Evolutionary conservation across 2,113 vertebrate species (phyloP).

Genomic region (Lepus americanus): DNA sequence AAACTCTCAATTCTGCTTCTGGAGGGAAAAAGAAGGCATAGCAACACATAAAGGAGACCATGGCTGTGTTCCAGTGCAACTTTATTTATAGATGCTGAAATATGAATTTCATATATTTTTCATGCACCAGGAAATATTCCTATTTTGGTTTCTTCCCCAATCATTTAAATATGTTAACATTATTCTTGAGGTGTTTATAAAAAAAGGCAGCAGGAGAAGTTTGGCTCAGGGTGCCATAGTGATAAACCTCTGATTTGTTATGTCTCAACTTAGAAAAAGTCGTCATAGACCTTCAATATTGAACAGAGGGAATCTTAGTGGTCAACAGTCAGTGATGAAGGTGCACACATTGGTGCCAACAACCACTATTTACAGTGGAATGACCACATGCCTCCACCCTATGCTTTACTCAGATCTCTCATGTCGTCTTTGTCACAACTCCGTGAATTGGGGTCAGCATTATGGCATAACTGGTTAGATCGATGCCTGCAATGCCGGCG

Average conservation of each 20-base stretch:
- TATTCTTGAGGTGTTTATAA: not conserved
- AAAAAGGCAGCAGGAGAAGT: not conserved
- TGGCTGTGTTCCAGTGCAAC: not conserved
- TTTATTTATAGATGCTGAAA: not conserved
- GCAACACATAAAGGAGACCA: not conserved
- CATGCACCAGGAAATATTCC: not conserved
- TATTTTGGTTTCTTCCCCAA: not conserved
- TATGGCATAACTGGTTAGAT: too few species aligned
- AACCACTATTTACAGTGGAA: not conserved
- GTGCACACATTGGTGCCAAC: not conserved
- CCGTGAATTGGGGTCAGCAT: not conserved
- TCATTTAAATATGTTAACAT: not conserved
- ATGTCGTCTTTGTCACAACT: not conserved
- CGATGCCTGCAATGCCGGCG: too few species aligned
- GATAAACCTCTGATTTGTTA: not conserved
- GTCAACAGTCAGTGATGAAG: not conserved
- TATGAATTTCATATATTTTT: not conserved
- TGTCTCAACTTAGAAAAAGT: not conserved
- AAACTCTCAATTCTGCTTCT: not conserved
- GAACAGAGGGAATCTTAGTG: not conserved
- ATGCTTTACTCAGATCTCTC: not conserved
- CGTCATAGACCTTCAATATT: not conserved
- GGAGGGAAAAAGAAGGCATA: not conserved
- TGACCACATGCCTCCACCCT: not conserved
- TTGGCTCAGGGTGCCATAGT: not conserved